A percentile compares a stretch with the other conserved stretches of the same genome.
Evolutionary conservation across 2,797 vertebrate genomes (phyloP).

Genomic region (Sebastolobus altivelis): DNA sequence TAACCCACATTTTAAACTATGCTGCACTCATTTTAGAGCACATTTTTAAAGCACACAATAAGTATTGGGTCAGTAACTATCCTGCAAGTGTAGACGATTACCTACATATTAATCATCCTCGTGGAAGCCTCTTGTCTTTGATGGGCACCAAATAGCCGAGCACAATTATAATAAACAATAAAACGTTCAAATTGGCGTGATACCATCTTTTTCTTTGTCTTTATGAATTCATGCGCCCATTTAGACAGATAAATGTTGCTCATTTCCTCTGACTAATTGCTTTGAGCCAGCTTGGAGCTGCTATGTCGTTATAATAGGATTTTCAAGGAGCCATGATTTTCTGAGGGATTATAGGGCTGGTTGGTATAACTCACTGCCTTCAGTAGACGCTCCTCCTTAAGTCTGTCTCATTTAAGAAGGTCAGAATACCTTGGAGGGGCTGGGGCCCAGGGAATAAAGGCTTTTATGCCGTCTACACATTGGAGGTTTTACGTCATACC

Average conservation of each 20-base stretch:
- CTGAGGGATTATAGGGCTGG: conserved; percentile 49
- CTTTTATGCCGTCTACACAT: conserved; percentile 34
- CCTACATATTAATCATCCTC: background rate
- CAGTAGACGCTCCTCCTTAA: conserved; percentile 34
- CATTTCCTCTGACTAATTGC: conserved; percentile 54
- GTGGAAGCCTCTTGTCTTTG: conserved; percentile 16
- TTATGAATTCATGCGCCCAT: conserved; percentile 32
- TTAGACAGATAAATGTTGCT: conserved; percentile 34
- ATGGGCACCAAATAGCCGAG: background rate
- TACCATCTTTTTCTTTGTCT: conserved; percentile 41
- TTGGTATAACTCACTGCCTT: conserved; percentile 45
- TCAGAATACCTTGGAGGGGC: conserved; percentile 46
- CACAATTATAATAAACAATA: conserved; percentile 45
- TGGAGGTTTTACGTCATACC: conserved; percentile 39
- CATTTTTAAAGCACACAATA: conserved; percentile 1
- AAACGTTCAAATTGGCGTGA: conserved; percentile 31
- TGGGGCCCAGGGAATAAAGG: conserved; percentile 39
- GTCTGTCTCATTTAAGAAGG: conserved; percentile 62
- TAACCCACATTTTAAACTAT: background rate
- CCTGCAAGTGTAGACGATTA: background rate
- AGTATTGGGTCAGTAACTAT: background rate
- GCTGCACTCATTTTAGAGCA: background rate
- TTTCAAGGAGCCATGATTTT: conserved; percentile 54
- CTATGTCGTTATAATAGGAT: conserved; percentile 53
- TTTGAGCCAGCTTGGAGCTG: conserved; percentile 44